A percentile compares a stretch with the other conserved stretches of the same genome.
Conservation (phyloP, 2,888 invertebrate species). For the Lepidonotus clava region DNA sequence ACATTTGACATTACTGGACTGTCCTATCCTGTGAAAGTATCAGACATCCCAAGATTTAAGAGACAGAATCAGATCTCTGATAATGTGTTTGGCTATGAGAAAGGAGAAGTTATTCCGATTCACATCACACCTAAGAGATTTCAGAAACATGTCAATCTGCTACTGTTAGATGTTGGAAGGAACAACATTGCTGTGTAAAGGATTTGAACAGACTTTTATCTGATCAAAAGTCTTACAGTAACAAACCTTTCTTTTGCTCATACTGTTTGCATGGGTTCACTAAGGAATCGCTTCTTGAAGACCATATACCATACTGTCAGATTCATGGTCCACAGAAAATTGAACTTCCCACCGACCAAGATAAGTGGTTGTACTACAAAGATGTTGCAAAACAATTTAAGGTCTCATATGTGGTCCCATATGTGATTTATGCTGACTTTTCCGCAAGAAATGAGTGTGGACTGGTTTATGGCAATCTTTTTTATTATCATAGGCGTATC, state of each 20-base stretch:
- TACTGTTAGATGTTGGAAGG: constrained; percentile 52
- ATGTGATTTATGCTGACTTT: constrained; percentile 49
- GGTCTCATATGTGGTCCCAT: too few species aligned
- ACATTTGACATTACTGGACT: constrained; percentile 58
- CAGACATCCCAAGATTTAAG: constrained; percentile 59
- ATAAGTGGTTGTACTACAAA: neutral
- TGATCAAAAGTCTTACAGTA: neutral
- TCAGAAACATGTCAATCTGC: constrained; percentile 53
- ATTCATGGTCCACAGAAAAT: constrained; percentile 50
- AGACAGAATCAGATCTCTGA: constrained; percentile 57
- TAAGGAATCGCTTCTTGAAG: constrained; percentile 16
- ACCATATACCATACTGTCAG: constrained; percentile 34
- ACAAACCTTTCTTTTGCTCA: constrained; percentile 33
- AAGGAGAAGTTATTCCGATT: constrained; percentile 57
- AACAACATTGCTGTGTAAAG: constrained; percentile 61
- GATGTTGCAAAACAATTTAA: neutral
- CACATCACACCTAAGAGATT: constrained; percentile 56
- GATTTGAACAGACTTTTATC: constrained; percentile 53
- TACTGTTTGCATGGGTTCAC: constrained; percentile 60
- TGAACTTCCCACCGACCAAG: constrained; percentile 31
- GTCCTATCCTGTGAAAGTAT: constrained; percentile 56
- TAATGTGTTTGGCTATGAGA: constrained; percentile 62
- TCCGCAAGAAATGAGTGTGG: too few species aligned
- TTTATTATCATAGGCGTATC: too few species aligned
- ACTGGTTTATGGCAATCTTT: too few species aligned